Evolutionary conservation across 2,888 invertebrate species (phyloP), one percentile per base, ranked within the genome.

Genomic region (Sesia apiformis): DNA sequence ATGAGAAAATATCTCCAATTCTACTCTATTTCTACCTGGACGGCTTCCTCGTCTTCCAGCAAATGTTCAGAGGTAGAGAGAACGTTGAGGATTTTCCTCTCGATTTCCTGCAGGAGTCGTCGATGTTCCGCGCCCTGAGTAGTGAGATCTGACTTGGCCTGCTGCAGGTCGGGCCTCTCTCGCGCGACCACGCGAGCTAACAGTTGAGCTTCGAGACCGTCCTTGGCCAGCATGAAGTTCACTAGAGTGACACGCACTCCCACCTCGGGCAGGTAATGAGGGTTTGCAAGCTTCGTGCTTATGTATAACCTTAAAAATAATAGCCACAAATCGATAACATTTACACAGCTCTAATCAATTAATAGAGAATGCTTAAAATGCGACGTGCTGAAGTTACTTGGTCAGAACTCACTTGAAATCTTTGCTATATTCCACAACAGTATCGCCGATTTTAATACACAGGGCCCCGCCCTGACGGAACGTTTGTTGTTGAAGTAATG

Each of bases 181-280:
- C 96, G 93, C 0, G 97, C 97, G 2, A 98, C 97, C 0, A 97
- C 97, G 49, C 97, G 94, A 5, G 96, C 95, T 56, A 98, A 80
- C 52, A 98, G 79, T 76, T 98, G 98, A 73, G 97, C 97, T 83
- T 96, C 93, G 40, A 98, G 84, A 1, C 98, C 98, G 55, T 93
- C 94, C 49, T 93, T 92, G 3, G 97, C 98, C 64, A 98, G 94
- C 95, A 97, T 96, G 74, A 98, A 98, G 85, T 98, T 98, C 3
- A 98, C 91, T 38, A 98, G 76, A 0, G 97, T 96, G 4, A 96
- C 95, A 78, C 98, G 97, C 0, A 97, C 97, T 0, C 97, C 95
- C 4, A 97, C 93, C 85, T 98, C 98, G 0, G 98, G 98, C 54
- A 97, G 80, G 75, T 97, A 98, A 81, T 98, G 98, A 0, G 98